A percentile compares a stretch with the other conserved stretches of the same genome.
phyloP scores from a whole-genome alignment of 2,888 invertebrate genomes.

The Druceiella hillmani region DNA sequence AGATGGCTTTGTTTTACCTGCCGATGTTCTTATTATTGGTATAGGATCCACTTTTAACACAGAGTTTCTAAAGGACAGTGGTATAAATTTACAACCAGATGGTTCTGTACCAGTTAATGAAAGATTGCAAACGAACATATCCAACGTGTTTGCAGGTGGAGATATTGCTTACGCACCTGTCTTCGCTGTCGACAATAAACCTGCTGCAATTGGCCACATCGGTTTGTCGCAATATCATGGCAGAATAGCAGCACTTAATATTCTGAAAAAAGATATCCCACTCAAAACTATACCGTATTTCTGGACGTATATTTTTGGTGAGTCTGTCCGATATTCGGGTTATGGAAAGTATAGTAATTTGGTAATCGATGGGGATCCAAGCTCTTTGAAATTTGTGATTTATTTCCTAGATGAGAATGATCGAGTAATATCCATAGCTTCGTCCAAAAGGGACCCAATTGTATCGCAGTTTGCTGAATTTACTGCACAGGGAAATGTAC shows the following conservation, averaged over 20 bases:
- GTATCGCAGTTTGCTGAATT: constrained; percentile 84
- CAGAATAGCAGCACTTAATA: constrained; percentile 78
- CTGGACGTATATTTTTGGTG: constrained; percentile 88
- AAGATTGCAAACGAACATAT: constrained; percentile 71
- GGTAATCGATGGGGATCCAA: constrained; percentile 72
- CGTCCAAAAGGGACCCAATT: constrained; percentile 80
- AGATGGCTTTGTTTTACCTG: constrained; percentile 64
- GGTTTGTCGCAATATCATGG: constrained; percentile 92
- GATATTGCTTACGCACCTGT: constrained; percentile 90
- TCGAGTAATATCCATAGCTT: constrained; percentile 73
- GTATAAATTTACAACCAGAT: constrained; percentile 59
- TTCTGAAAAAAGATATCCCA: constrained; percentile 60
- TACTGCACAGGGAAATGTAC: constrained; percentile 56
- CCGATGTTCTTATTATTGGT: constrained; percentile 80
- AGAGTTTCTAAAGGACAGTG: constrained; percentile 70
- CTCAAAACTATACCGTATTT: constrained; percentile 82
- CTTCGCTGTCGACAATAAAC: constrained; percentile 52
- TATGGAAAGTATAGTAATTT: constrained; percentile 68
- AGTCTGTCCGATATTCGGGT: constrained; percentile 79
- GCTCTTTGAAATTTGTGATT: constrained; percentile 69
- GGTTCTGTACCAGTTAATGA: constrained; percentile 63
- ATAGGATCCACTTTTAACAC: constrained; percentile 81
- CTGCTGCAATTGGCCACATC: constrained; percentile 82
- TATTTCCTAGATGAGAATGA: constrained; percentile 68
- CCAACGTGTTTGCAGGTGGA: constrained; percentile 83